Evolutionary conservation across 2,888 invertebrate genomes (phyloP), one percentile per base, ranked within the genome.

Genomic region (Acleris emargana): DNA sequence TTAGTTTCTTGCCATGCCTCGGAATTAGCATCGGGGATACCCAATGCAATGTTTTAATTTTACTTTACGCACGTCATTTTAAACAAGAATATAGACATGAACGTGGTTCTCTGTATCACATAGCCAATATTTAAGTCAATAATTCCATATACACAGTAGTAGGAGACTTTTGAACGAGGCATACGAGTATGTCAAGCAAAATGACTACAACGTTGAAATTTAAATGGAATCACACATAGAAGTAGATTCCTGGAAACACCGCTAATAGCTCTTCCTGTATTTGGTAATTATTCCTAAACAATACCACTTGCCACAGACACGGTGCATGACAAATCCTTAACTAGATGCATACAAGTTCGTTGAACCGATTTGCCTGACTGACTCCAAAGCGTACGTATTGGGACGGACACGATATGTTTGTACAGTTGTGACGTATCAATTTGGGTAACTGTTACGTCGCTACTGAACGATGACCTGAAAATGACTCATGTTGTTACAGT

Each of bases 361-460:
- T 77, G 83, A 77, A 80, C 82, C 75, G 78, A 75, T 77, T 80
- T 76, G 79, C 77, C 79, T 79, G 75, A 82, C 72, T 79, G 80
- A 79, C 80, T 83, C 78, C 74, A 83, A 84, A 54, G 83, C 84
- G 84, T 85, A 83, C 83, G 81, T 84, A 78, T 79, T 73, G 75
- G 77, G 78, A 82, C 78, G 73, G 72, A 71, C 76, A 69, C 72
- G 69, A 71, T 82, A 81, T 83, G 84, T 89, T 86, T 88, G 87
- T 81, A 80, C 77, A 81, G 82, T 79, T 72, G 80, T 86, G 84
- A 88, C 83, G 86, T 86, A 80, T 87, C 80, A 81, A 89, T 89
- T 88, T 86, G 77, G 87, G 84, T 87, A 86, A 88, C 85, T 88
- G 89, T 89, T 88, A 88, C 87, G 78, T 73, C 49, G 50, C 71